Percentiles rank a stretch among this genome's conserved stretches.
Conservation (phyloP, 2,888 invertebrate genomes). For the Cosmorhoe ocellata region DNA sequence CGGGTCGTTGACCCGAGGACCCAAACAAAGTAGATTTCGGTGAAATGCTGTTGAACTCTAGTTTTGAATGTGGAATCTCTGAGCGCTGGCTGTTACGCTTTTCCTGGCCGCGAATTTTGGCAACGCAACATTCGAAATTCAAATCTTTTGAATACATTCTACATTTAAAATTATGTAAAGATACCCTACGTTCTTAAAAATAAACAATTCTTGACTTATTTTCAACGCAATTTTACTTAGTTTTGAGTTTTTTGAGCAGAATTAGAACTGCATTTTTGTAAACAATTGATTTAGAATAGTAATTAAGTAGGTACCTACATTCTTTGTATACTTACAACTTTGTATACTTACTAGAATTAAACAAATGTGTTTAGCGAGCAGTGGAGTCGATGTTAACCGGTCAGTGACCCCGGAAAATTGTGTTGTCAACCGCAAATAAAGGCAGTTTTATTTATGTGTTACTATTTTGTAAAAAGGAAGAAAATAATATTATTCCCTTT, state of each 20-base stretch:
- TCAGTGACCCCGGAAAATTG: conserved; percentile 71
- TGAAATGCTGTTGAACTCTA: conserved; percentile 81
- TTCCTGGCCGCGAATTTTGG: conserved; percentile 65
- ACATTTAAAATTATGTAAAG: conserved; percentile 1
- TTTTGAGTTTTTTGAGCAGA: no score
- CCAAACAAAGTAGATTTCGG: conserved; percentile 82
- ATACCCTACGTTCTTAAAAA: background rate
- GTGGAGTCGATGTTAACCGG: conserved; percentile 49
- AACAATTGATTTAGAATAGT: background rate
- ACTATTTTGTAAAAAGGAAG: conserved; percentile 8
- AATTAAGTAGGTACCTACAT: background rate
- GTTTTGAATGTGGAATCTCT: conserved; percentile 70
- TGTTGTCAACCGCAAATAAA: conserved; percentile 56
- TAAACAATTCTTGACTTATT: no score
- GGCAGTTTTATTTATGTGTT: conserved; percentile 31
- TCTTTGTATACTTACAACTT: conserved; percentile 5
- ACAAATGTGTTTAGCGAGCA: conserved; percentile 24
- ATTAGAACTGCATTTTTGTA: background rate
- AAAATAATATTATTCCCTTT: no score
- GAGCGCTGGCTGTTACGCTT: conserved; percentile 56
- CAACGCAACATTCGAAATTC: conserved; percentile 42
- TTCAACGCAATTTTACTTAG: no score
- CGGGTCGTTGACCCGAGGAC: conserved; percentile 76
- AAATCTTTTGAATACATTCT: conserved; percentile 27
- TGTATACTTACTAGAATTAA: conserved; percentile 24